Evolutionary conservation across 2,888 invertebrate species (phyloP).

Genomic region (Campoplex nolae): DNA sequence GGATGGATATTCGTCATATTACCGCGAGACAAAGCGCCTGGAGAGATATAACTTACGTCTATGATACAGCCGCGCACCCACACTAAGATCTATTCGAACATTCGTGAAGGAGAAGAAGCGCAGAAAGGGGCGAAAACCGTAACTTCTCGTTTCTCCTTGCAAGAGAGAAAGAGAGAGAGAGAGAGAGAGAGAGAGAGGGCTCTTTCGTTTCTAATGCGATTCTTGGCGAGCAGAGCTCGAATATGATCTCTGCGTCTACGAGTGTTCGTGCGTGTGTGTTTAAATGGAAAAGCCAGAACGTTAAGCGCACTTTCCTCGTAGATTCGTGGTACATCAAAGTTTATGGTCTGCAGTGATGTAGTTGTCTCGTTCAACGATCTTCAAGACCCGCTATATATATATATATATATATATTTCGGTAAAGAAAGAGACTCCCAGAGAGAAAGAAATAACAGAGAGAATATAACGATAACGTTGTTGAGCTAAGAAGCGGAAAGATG

Average conservation of each 20-base stretch:
- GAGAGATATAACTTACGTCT: slow-evolving; percentile 74
- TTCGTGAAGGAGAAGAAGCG: slow-evolving; percentile 12
- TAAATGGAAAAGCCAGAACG: slow-evolving; percentile 34
- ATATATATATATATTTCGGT: slow-evolving; percentile 23
- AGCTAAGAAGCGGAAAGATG: slow-evolving; percentile 38
- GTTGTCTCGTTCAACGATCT: slow-evolving; percentile 57
- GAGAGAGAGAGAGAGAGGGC: slow-evolving; percentile 52
- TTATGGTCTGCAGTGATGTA: slow-evolving; percentile 72
- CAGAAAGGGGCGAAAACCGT: slow-evolving; percentile 66
- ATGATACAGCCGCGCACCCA: slow-evolving; percentile 52
- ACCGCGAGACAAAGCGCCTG: slow-evolving; percentile 80
- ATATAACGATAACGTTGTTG: slow-evolving; percentile 48
- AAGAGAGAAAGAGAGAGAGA: slow-evolving; percentile 44
- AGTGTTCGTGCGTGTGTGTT: not conserved
- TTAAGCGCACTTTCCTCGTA: slow-evolving; percentile 62
- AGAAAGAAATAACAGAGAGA: slow-evolving; percentile 26
- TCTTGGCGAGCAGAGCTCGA: slow-evolving; percentile 37
- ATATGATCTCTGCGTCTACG: not conserved
- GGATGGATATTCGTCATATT: slow-evolving; percentile 83
- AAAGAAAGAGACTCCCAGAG: slow-evolving; percentile 14
- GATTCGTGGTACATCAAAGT: slow-evolving; percentile 77
- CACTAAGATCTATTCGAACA: not conserved
- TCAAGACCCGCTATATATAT: slow-evolving; percentile 22
- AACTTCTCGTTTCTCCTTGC: slow-evolving; percentile 76
- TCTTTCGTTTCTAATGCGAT: slow-evolving; percentile 75